Percentiles rank a stretch among this genome's conserved stretches.
phyloP scores from a whole-genome alignment of 2,113 vertebrate species.

The Perca flavescens region DNA sequence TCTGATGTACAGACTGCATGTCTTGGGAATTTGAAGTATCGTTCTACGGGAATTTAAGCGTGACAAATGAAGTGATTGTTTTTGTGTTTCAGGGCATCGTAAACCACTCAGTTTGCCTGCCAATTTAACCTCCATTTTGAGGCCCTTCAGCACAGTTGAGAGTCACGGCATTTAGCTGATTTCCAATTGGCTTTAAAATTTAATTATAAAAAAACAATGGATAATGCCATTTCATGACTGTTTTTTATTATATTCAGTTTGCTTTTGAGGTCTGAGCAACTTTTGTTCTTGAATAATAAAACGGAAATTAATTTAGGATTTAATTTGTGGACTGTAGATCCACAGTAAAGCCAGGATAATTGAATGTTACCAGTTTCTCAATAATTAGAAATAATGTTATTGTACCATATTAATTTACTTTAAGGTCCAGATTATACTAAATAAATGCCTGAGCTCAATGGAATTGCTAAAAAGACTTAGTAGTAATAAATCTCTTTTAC shows the following conservation, averaged over 20 bases:
- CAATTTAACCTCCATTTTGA: conserved; percentile 45
- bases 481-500: conserved; percentile 63
- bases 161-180: conserved; percentile 6
- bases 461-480: conserved; percentile 44
- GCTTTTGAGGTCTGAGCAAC: conserved; percentile 21
- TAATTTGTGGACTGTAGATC: conserved; percentile 20
- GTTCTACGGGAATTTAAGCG: conserved; percentile 58
- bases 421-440: conserved; percentile 58
- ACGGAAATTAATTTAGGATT: not conserved
- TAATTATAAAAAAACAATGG: conserved; percentile 29
- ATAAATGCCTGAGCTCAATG: conserved; percentile 41
- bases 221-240: not conserved
- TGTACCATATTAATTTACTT: conserved; percentile 49
- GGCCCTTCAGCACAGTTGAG: conserved; percentile 12
- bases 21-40: conserved; percentile 66
- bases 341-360: conserved; percentile 55
- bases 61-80: conserved; percentile 69
- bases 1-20: conserved; percentile 58
- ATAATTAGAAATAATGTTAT: conserved; percentile 46
- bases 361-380: conserved; percentile 22
- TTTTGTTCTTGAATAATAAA: conserved; percentile 24
- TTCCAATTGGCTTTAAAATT: conserved; percentile 21
- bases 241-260: conserved; percentile 18
- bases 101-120: conserved; percentile 39
- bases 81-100: conserved; percentile 53